Conservation (phyloP, 64 coral and sea anemone species). For the Montipora foliosa region DNA sequence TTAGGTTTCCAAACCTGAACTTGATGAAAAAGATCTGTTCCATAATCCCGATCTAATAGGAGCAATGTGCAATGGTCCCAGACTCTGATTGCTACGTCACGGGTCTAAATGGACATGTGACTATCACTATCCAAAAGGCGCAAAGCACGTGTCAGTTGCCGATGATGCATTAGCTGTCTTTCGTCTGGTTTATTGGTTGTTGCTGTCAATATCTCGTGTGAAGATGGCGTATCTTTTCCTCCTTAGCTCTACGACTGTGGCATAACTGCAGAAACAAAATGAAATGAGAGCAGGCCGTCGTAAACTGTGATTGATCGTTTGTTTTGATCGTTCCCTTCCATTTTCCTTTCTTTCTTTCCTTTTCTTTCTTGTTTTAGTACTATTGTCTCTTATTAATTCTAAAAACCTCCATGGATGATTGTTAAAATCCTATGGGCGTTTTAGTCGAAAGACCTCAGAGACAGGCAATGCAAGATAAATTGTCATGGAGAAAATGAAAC, state of each 20-base stretch:
- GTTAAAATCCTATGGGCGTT: too few relatives aligned
- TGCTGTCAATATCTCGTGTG: conserved; percentile 75
- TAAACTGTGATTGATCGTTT: not conserved
- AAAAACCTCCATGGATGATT: too few relatives aligned
- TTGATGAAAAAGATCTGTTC: too few relatives aligned
- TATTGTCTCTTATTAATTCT: not conserved
- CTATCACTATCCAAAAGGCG: not conserved
- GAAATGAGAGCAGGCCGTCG: not conserved
- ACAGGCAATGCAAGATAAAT: too few relatives aligned
- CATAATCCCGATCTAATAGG: too few relatives aligned
- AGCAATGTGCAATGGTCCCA: too few relatives aligned
- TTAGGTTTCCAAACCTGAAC: too few relatives aligned
- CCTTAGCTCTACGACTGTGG: conserved; percentile 85
- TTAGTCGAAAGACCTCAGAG: too few relatives aligned
- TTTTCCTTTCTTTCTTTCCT: not conserved
- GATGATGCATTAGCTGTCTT: not conserved
- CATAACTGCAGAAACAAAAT: conserved; percentile 60
- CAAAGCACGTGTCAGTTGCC: not conserved
- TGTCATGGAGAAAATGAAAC: too few relatives aligned
- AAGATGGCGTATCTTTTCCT: conserved; percentile 82
- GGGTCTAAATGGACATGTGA: too few relatives aligned
- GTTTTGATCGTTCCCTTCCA: not conserved
- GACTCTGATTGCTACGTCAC: too few relatives aligned
- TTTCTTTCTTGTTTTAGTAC: not conserved
- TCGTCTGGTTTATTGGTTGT: not conserved